A percentile compares a stretch with the other conserved stretches of the same genome.
Conservation (phyloP, 2,113 vertebrate genomes). For the Zosterops pallidus region DNA sequence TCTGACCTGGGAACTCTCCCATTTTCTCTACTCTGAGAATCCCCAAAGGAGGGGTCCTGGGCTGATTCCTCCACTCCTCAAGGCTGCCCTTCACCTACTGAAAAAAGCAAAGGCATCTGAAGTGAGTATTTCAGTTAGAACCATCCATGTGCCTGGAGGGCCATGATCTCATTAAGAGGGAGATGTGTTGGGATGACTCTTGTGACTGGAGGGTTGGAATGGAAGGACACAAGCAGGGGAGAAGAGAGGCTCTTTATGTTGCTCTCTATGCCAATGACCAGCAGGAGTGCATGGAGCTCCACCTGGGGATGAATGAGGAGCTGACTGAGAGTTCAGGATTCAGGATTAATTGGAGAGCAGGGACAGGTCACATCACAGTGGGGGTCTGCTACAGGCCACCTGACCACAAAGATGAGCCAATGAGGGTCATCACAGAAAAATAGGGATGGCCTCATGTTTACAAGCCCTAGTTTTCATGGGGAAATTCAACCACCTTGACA, state of each 20-base stretch:
- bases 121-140: not conserved
- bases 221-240: not conserved
- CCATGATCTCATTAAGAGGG: not conserved
- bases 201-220: not conserved
- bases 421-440: not conserved
- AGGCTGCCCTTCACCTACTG: not conserved
- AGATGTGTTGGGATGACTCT: not conserved
- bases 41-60: not conserved
- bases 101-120: not conserved
- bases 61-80: not conserved
- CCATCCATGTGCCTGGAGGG: not conserved
- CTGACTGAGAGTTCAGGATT: not conserved
- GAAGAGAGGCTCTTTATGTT: not conserved
- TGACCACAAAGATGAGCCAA: not conserved
- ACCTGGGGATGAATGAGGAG: not conserved
- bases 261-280: not conserved
- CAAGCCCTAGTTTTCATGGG: not conserved
- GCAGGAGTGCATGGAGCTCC: not conserved
- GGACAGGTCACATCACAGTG: not conserved
- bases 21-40: not conserved
- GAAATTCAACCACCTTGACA: not conserved
- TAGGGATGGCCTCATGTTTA: not conserved
- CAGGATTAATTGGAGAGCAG: not conserved
- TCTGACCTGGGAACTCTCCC: rapidly evolving
- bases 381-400: not conserved